These are phyloP conservation scores for Pseudochirops corinnae DNA, from an alignment of 2,797 vertebrate genomes.

Conservation along the genomic window DNA sequence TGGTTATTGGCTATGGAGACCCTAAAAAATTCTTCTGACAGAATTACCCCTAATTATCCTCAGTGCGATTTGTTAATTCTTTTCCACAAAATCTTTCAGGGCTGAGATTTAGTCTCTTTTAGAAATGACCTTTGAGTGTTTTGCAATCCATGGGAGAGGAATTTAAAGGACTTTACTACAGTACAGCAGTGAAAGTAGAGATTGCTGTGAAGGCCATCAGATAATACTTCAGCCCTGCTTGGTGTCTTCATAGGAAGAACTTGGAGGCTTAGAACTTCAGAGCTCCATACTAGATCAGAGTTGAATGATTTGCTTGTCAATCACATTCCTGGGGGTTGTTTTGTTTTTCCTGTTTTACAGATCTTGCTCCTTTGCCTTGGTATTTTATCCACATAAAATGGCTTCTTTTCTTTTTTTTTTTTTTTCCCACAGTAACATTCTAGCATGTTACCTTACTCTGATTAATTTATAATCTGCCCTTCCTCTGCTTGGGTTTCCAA, in stretches of 20 bases:
- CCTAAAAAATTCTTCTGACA: not conserved
- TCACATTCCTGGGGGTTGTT: not conserved
- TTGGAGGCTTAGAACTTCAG: conserved; percentile 27
- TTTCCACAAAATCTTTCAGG: conserved; percentile 40
- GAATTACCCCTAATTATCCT: not conserved
- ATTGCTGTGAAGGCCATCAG: conserved; percentile 27
- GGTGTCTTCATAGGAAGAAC: conserved; percentile 44
- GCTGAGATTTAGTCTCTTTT: conserved; percentile 40
- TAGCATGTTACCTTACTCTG: not conserved
- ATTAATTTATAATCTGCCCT: conserved; percentile 18
- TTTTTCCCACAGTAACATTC: not conserved
- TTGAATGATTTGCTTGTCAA: conserved; percentile 15
- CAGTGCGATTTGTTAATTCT: not conserved
- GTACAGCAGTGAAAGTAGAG: conserved; percentile 18
- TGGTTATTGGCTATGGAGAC: not conserved
- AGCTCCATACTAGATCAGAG: not conserved
- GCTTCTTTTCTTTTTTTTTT: not conserved
- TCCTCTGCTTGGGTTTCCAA: conserved; percentile 5
- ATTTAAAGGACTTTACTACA: conserved; percentile 28
- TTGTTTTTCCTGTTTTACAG: not conserved
- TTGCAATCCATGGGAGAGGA: conserved; percentile 7
- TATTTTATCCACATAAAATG: conserved; percentile 2
- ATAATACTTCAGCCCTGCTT: conserved; percentile 7
- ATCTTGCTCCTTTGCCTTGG: not conserved
- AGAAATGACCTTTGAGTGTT: conserved; percentile 34